These are phyloP conservation scores for Podilymbus podiceps DNA, from an alignment of 2,113 vertebrate species.

Conservation along the genomic window DNA sequence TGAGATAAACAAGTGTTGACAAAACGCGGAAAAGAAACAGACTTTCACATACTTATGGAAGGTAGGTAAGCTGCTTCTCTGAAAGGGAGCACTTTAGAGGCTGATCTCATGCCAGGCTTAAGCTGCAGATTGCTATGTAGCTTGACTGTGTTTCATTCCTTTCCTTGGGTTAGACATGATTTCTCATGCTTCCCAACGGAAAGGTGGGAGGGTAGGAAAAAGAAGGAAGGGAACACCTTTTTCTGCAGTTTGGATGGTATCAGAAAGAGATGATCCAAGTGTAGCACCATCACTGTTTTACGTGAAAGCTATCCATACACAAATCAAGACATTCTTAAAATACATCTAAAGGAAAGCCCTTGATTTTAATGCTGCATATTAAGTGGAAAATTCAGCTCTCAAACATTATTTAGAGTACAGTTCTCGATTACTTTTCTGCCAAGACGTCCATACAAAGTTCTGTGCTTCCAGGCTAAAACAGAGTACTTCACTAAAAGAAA, in stretches of 20 bases:
- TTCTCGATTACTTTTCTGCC: background rate
- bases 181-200: background rate
- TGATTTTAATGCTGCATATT: background rate
- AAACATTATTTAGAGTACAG: background rate
- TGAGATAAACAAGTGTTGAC: conserved; percentile 53
- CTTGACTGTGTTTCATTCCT: background rate
- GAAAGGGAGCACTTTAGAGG: background rate
- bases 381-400: background rate
- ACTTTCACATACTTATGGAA: conserved; percentile 25
- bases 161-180: background rate
- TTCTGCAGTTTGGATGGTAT: background rate
- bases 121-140: background rate
- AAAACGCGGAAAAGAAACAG: conserved; percentile 31
- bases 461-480: background rate
- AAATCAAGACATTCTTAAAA: background rate
- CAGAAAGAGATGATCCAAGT: background rate
- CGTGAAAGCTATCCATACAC: background rate
- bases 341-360: background rate
- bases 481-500: background rate
- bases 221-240: background rate
- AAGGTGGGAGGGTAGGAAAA: background rate
- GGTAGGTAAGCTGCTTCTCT: conserved; percentile 54
- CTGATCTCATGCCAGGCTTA: conserved; percentile 26
- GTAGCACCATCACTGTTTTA: background rate
- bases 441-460: background rate